Evolutionary conservation across 30 jellyfish, hydroid and myxozoan genomes (phyloP), one percentile per base, ranked within the genome.

Genomic region (Catostylus mosaicus): DNA sequence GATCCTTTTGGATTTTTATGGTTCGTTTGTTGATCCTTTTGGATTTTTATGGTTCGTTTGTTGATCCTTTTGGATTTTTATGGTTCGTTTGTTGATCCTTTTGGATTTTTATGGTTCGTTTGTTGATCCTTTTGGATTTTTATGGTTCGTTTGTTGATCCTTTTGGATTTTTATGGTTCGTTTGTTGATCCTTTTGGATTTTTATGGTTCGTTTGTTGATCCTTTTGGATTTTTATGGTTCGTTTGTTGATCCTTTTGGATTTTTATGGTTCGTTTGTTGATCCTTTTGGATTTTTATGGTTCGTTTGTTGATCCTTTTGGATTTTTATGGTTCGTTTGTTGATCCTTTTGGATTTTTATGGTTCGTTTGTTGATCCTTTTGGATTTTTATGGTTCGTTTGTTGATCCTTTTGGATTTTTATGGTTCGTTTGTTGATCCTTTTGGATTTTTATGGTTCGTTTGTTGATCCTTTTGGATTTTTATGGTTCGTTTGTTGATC

Each of bases 91-190:
- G 74, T 62, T 18, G n/a, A n/a, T n/a, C n/a, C n/a, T n/a, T n/a
- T n/a, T n/a, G n/a, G n/a, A n/a, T n/a, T n/a, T n/a, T n/a, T n/a
- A n/a, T n/a, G n/a, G n/a, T n/a, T n/a, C n/a, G n/a, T n/a, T n/a
- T n/a, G n/a, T n/a, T 9, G 89, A 78, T 61, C 89, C 89, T 31
- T 78, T 35, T 30, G 1, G 48, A 73, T n/a, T 63, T 29, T 38
- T 78, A 62, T 63, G 89, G 89, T 11, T 61, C 89, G 9, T 78
- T 78, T 43, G 74, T 62, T 18, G n/a, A n/a, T n/a, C n/a, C n/a
- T n/a, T n/a, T n/a, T n/a, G n/a, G n/a, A n/a, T n/a, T n/a, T n/a
- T n/a, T n/a, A n/a, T n/a, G n/a, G n/a, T n/a, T n/a, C n/a, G n/a
- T n/a, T n/a, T n/a, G n/a, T n/a, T 9, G 89, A 78, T 61, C 89